Conservation (phyloP, 2,888 invertebrate genomes). For the Hanleya hanleyi region DNA sequence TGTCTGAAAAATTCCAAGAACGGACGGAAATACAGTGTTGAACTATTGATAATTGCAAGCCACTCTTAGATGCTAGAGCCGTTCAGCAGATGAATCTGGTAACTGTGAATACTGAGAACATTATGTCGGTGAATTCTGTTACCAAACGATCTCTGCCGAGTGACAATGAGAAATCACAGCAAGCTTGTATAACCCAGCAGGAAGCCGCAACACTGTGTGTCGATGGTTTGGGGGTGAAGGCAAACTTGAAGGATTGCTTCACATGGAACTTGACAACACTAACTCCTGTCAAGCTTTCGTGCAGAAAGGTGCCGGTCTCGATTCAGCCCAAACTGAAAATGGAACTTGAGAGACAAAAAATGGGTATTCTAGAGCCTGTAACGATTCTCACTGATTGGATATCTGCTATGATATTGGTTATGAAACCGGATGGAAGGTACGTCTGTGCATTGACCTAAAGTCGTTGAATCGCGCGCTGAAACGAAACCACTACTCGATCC, state of each 20-base stretch:
- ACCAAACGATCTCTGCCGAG: too few relatives aligned
- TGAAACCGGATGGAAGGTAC: too few relatives aligned
- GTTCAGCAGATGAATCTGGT: slow-evolving; percentile 26
- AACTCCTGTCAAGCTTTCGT: slow-evolving; percentile 22
- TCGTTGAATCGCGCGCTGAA: too few relatives aligned
- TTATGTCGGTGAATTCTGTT: too few relatives aligned
- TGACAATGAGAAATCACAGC: too few relatives aligned
- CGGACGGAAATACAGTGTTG: slow-evolving; percentile 20
- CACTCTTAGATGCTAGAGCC: slow-evolving; percentile 18
- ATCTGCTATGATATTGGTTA: too few relatives aligned
- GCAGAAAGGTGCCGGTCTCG: slow-evolving; percentile 29
- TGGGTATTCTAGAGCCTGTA: slow-evolving; percentile 15
- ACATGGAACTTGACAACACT: slow-evolving; percentile 27
- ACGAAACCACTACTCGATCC: too few relatives aligned
- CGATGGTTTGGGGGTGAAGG: slow-evolving; percentile 26
- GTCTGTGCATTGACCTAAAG: too few relatives aligned
- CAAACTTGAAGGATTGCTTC: too few relatives aligned
- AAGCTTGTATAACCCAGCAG: not conserved
- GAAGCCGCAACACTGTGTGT: not conserved
- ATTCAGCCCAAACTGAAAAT: slow-evolving; percentile 20
- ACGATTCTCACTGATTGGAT: too few relatives aligned
- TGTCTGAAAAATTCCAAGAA: slow-evolving; percentile 18
- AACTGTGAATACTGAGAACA: slow-evolving; percentile 24
- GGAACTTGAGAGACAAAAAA: slow-evolving; percentile 18
- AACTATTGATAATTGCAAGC: slow-evolving; percentile 15